phyloP scores from a whole-genome alignment of 1,140 invertebrate species.

The Tetramorium alpestre region DNA sequence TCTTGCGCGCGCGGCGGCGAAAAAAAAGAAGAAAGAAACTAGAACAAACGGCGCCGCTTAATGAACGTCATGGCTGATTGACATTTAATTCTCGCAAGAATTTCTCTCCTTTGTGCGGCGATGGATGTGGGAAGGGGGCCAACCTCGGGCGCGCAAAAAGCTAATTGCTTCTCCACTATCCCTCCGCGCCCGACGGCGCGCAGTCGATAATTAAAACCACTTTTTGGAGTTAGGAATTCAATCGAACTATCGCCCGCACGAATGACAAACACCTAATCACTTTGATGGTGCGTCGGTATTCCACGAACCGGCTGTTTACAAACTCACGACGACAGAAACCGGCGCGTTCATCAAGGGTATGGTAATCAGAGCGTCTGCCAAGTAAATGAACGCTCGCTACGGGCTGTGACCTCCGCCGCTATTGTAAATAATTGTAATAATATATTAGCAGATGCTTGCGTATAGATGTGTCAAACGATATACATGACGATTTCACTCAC shows the following conservation, averaged over 20 bases:
- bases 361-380: conserved; percentile 28
- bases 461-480: not conserved
- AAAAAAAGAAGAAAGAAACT: conserved; percentile 62
- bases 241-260: conserved; percentile 75
- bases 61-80: conserved; percentile 81
- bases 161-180: conserved; percentile 78
- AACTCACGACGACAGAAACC: conserved; percentile 28
- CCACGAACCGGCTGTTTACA: conserved; percentile 36
- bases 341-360: conserved; percentile 29
- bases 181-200: not conserved
- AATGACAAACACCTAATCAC: conserved; percentile 63
- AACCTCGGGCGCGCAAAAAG: conserved; percentile 77
- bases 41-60: conserved; percentile 74
- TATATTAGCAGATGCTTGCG: not conserved
- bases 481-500: not conserved
- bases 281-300: conserved; percentile 50
- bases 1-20: not conserved
- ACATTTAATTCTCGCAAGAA: conserved; percentile 82
- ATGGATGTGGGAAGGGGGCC: conserved; percentile 57
- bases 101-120: conserved; percentile 76
- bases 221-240: conserved; percentile 79
- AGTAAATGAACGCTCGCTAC: conserved; percentile 19
- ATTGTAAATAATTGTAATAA: not conserved
- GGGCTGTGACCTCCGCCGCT: not conserved
- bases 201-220: conserved; percentile 80